phyloP scores from a whole-genome alignment of 2,888 invertebrate genomes.

The Habrosyne pyritoides region DNA sequence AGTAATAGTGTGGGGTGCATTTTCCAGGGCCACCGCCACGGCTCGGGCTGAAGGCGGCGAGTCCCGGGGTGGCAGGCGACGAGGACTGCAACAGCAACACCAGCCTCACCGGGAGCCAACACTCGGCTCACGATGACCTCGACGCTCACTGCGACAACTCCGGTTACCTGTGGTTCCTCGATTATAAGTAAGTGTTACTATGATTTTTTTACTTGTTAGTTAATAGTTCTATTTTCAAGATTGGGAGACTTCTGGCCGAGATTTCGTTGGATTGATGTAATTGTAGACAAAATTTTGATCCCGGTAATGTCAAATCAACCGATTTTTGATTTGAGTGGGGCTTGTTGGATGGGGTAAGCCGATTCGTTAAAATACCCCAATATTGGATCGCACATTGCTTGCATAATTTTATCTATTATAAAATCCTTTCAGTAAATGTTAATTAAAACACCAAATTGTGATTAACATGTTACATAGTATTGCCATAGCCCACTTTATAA shows the following conservation, averaged over 20 bases:
- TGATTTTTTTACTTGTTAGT: conserved; percentile 9
- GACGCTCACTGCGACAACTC: conserved; percentile 89
- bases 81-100: conserved; percentile 82
- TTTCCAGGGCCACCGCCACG: conserved; percentile 82
- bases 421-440: no score
- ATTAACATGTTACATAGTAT: no score
- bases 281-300: no score
- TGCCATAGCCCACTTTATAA: neutral
- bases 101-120: conserved; percentile 78
- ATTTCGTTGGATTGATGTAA: no score
- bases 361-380: no score
- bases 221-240: neutral
- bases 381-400: no score
- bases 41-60: conserved; percentile 81
- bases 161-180: conserved; percentile 95
- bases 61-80: conserved; percentile 74
- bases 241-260: no score
- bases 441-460: no score
- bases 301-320: no score
- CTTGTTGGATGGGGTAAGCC: no score
- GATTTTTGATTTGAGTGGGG: no score
- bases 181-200: conserved; percentile 87
- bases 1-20: conserved; percentile 10
- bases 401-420: no score
- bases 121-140: conserved; percentile 75